A percentile compares a stretch with the other conserved stretches of the same genome.
These are phyloP conservation scores for Andricus grossulariae DNA, from an alignment of 1,140 invertebrate species.

Conservation along the genomic window DNA sequence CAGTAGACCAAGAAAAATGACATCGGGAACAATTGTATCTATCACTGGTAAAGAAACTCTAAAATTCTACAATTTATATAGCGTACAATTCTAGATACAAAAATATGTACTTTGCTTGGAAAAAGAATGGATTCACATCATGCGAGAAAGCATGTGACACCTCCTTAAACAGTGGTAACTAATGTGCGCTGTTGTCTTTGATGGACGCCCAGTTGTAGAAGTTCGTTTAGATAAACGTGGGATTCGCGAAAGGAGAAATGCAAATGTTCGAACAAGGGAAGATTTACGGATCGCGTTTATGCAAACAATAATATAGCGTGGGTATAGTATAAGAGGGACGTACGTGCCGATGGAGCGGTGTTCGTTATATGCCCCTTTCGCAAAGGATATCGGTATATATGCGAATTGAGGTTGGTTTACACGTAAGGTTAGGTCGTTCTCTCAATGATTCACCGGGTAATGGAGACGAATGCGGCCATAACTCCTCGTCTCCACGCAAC, in stretches of 20 bases:
- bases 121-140: too few species aligned
- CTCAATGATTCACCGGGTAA: conserved; percentile 68
- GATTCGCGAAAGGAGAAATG: conserved; percentile 49
- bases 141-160: too few species aligned
- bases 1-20: too few species aligned
- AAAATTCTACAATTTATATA: too few species aligned
- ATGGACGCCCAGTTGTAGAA: conserved; percentile 8
- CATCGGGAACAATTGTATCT: too few species aligned
- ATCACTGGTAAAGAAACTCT: too few species aligned
- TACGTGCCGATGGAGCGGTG: conserved; percentile 10
- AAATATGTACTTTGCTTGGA: too few species aligned
- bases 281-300: conserved; percentile 69
- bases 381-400: conserved; percentile 7
- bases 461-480: conserved; percentile 70
- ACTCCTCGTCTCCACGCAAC: conserved; percentile 57
- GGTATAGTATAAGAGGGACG: not conserved
- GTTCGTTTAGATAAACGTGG: conserved; percentile 46
- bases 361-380: not conserved
- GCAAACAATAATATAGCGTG: conserved; percentile 64
- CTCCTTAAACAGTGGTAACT: too few species aligned
- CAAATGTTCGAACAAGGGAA: conserved; percentile 52
- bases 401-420: conserved; percentile 14
- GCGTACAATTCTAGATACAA: too few species aligned
- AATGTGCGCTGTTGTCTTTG: not conserved
- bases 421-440: conserved; percentile 48